A percentile compares a stretch with the other conserved stretches of the same genome.
These are phyloP conservation scores for Drosophila carrolli DNA, from an alignment of 1,140 invertebrate genomes.

Conservation along the genomic window DNA sequence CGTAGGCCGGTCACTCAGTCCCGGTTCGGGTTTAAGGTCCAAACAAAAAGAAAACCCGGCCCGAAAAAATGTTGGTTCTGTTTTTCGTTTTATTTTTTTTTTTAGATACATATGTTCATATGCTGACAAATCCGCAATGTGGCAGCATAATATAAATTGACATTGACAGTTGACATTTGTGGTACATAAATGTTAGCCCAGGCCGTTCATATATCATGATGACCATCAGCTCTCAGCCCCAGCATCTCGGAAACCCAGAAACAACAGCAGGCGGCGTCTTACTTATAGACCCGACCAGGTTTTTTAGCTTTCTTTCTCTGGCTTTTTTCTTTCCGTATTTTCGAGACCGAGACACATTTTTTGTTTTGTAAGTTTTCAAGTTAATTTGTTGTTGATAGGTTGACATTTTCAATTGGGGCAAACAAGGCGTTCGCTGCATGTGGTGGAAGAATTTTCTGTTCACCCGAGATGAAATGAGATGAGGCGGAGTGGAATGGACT, in stretches of 20 bases:
- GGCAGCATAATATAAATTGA: conserved; percentile 81
- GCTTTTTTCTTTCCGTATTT: conserved; percentile 46
- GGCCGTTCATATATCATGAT: conserved; percentile 76
- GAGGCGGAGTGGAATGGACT: conserved; percentile 28
- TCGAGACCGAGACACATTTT: conserved; percentile 31
- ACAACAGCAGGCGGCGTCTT: conserved; percentile 74
- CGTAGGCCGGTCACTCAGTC: conserved; percentile 61
- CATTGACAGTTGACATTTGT: conserved; percentile 82
- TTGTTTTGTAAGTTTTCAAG: conserved; percentile 66
- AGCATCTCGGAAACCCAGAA: conserved; percentile 29
- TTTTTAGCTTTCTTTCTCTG: conserved; percentile 66
- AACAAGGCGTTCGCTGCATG: conserved; percentile 67
- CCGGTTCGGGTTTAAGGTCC: conserved; percentile 57
- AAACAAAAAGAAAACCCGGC: conserved; percentile 26
- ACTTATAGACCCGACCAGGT: conserved; percentile 70
- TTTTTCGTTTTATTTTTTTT: conserved; percentile 35
- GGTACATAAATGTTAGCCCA: conserved; percentile 81
- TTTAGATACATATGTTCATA: conserved; percentile 75
- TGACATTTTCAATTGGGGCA: conserved; percentile 78
- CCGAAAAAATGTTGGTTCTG: conserved; percentile 38
- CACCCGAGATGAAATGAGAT: conserved; percentile 44
- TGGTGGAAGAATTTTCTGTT: conserved; percentile 46
- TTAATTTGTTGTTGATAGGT: conserved; percentile 80
- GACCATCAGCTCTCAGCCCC: conserved; percentile 34
- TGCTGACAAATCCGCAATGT: conserved; percentile 81